phyloP scores from a whole-genome alignment of 2,113 vertebrate species.

The Hyperoodon ampullatus region DNA sequence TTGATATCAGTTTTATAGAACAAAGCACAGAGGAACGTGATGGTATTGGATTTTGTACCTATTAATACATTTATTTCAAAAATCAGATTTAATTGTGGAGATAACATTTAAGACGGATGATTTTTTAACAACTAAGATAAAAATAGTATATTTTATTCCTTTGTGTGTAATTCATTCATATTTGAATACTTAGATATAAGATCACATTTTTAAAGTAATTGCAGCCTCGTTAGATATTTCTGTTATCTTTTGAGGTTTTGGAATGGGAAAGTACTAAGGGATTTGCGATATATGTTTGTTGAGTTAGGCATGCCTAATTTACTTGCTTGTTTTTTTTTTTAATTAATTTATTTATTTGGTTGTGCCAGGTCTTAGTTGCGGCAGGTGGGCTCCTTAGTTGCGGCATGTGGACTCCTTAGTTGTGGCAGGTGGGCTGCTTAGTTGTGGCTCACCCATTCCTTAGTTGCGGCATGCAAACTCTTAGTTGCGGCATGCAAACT shows the following conservation, averaged over 20 bases:
- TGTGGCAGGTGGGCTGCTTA: too few relatives aligned
- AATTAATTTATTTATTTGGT: too few relatives aligned
- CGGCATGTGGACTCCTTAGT: too few relatives aligned
- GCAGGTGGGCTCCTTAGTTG: too few relatives aligned
- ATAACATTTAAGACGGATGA: not conserved
- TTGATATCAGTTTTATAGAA: slow-evolving; percentile 96
- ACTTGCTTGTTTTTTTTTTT: not conserved
- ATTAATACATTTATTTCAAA: not conserved
- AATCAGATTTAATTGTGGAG: not conserved
- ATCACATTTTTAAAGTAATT: slow-evolving; percentile 14
- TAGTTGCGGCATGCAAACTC: too few relatives aligned
- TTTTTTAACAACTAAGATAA: not conserved
- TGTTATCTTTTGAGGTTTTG: not conserved
- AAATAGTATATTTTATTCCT: not conserved
- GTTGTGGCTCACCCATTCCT: too few relatives aligned
- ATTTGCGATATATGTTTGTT: not conserved
- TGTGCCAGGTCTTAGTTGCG: too few relatives aligned
- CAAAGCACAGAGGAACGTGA: slow-evolving; percentile 95
- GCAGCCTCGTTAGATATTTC: not conserved
- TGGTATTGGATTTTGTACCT: slow-evolving; percentile 84
- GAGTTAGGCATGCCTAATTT: not conserved
- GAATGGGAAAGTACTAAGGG: not conserved
- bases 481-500: too few relatives aligned
- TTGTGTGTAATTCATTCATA: not conserved
- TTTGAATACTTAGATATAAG: slow-evolving; percentile 8